Evolutionary conservation across 2,113 vertebrate genomes (phyloP).

Genomic region (Phylloscopus whistleri): DNA sequence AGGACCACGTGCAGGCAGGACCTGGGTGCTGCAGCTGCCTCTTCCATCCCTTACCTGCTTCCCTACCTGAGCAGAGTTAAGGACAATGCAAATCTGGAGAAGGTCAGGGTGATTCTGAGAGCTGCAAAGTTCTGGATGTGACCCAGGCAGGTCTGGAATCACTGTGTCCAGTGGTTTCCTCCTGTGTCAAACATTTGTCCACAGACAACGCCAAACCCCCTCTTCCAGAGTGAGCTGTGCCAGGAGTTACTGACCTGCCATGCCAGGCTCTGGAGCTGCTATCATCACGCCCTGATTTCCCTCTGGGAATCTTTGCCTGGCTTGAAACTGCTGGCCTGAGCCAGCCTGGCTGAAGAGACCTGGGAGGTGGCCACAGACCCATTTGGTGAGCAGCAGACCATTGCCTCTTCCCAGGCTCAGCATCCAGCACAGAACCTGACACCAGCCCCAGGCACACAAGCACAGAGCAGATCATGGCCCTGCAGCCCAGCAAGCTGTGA

Average conservation of each 20-base stretch:
- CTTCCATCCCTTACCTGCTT: not conserved
- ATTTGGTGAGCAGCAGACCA: not conserved
- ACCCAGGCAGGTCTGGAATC: accelerated
- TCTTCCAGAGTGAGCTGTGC: not conserved
- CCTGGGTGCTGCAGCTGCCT: not conserved
- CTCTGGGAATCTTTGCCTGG: not conserved
- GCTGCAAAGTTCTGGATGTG: not conserved
- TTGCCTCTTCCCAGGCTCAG: not conserved
- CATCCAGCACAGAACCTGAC: not conserved
- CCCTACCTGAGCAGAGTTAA: not conserved
- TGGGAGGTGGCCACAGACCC: not conserved
- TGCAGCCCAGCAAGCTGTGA: not conserved
- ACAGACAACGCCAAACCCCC: not conserved
- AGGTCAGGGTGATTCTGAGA: not conserved
- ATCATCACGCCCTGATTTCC: not conserved
- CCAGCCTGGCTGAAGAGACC: not conserved
- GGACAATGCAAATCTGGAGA: not conserved
- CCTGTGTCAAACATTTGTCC: not conserved
- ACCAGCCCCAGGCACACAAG: not conserved
- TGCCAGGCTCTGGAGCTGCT: not conserved
- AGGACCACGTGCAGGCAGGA: not conserved
- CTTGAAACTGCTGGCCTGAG: not conserved
- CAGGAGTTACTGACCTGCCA: not conserved
- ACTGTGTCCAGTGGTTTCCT: not conserved
- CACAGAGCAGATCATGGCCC: not conserved